Conservation (phyloP, 1,140 invertebrate species). For the Aleiodes sp. region DNA sequence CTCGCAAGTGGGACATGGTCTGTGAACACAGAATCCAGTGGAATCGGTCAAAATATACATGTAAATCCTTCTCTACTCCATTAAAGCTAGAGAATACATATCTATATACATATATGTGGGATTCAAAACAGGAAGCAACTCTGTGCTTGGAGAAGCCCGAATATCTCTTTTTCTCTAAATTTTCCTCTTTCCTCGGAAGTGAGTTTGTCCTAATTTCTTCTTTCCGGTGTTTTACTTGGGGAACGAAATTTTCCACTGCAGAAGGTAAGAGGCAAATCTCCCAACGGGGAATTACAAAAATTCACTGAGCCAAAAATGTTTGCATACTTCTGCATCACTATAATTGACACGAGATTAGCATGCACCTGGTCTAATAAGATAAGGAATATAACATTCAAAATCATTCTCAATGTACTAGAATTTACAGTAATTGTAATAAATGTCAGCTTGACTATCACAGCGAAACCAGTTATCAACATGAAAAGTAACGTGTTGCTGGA, state of each 20-base stretch:
- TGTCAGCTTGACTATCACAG: no score
- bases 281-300: not conserved
- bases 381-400: not conserved
- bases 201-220: slow-evolving; percentile 34
- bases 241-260: slow-evolving; percentile 23
- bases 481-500: no score
- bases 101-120: not conserved
- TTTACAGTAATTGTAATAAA: no score
- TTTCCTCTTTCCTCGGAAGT: slow-evolving; percentile 18
- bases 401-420: not conserved
- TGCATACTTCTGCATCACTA: slow-evolving; percentile 7
- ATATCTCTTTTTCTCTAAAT: slow-evolving; percentile 3
- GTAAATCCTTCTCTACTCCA: not conserved
- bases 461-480: no score
- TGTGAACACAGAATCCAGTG: not conserved
- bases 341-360: slow-evolving; percentile 15
- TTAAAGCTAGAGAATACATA: not conserved
- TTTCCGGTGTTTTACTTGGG: not conserved
- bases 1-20: not conserved
- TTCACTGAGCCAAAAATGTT: not conserved
- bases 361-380: not conserved
- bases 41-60: not conserved
- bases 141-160: not conserved
- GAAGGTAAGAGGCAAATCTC: not conserved
- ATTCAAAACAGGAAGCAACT: not conserved